These are phyloP conservation scores for Lymantria dispar DNA, from an alignment of 2,888 invertebrate species.

Conservation along the genomic window DNA sequence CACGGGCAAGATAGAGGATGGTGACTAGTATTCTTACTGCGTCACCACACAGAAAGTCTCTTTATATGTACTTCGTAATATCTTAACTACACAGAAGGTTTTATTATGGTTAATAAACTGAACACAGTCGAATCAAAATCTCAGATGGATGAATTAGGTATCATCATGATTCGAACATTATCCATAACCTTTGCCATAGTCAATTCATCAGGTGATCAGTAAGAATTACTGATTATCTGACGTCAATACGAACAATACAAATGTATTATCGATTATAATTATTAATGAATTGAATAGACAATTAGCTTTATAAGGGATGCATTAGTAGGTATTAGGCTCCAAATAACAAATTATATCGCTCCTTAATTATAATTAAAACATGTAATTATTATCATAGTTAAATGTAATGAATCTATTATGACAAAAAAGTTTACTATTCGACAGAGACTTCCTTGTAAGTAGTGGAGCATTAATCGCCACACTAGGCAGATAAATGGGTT, in stretches of 20 bases:
- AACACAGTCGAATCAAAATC: too few species aligned
- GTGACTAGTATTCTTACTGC: too few species aligned
- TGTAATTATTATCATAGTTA: neutral
- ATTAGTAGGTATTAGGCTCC: slow-evolving; percentile 27
- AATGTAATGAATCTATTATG: too few species aligned
- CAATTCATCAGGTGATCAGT: slow-evolving; percentile 8
- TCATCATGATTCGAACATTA: slow-evolving; percentile 6
- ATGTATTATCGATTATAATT: slow-evolving; percentile 27
- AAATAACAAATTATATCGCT: slow-evolving; percentile 10
- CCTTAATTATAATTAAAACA: slow-evolving; percentile 1
- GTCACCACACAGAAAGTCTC: too few species aligned
- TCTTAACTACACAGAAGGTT: too few species aligned
- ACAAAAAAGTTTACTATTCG: too few species aligned
- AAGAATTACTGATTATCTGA: slow-evolving; percentile 38
- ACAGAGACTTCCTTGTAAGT: too few species aligned
- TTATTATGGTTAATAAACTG: too few species aligned
- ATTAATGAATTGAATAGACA: slow-evolving; percentile 39
- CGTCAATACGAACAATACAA: slow-evolving; percentile 52
- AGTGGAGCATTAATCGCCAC: too few species aligned
- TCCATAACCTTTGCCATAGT: slow-evolving; percentile 21
- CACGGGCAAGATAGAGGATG: too few species aligned
- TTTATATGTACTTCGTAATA: too few species aligned
- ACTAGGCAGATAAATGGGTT: too few species aligned
- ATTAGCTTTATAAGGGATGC: slow-evolving; percentile 36
- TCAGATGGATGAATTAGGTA: neutral